phyloP scores from a whole-genome alignment of 2,888 invertebrate genomes.

The Heterodera filipjevi region DNA sequence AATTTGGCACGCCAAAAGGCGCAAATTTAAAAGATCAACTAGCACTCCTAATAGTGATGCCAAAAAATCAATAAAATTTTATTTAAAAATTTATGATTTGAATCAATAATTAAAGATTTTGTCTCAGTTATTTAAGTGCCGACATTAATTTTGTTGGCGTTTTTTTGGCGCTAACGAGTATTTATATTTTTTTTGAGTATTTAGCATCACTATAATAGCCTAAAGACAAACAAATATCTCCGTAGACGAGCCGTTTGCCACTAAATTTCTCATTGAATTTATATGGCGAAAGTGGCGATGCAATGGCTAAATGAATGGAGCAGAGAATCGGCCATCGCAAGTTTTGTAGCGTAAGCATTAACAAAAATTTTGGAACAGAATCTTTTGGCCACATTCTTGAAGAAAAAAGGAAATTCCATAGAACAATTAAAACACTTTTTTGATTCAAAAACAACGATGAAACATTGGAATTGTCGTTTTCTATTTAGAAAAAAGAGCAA shows the following conservation, averaged over 20 bases:
- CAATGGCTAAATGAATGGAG: neutral
- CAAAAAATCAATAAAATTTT: too few species aligned
- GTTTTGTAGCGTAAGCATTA: neutral
- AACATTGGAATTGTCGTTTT: too few species aligned
- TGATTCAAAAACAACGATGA: too few species aligned
- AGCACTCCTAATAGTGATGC: too few species aligned
- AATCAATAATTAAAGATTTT: too few species aligned
- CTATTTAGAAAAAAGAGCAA: too few species aligned
- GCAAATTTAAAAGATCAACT: slow-evolving; percentile 6
- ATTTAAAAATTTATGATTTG: too few species aligned
- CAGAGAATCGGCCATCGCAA: neutral
- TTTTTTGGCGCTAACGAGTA: too few species aligned
- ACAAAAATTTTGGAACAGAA: neutral
- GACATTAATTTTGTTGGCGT: too few species aligned
- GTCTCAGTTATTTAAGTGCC: too few species aligned
- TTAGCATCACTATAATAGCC: neutral
- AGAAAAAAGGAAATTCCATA: neutral
- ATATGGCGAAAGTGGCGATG: slow-evolving; percentile 23
- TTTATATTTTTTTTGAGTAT: too few species aligned
- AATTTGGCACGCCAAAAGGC: neutral
- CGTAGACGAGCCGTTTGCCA: slow-evolving; percentile 23
- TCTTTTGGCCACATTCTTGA: neutral
- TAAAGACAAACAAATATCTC: slow-evolving; percentile 29
- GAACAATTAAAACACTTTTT: neutral
- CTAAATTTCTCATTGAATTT: slow-evolving; percentile 31